Conservation (phyloP, 2,888 invertebrate genomes). For the Escarpia spicata region DNA sequence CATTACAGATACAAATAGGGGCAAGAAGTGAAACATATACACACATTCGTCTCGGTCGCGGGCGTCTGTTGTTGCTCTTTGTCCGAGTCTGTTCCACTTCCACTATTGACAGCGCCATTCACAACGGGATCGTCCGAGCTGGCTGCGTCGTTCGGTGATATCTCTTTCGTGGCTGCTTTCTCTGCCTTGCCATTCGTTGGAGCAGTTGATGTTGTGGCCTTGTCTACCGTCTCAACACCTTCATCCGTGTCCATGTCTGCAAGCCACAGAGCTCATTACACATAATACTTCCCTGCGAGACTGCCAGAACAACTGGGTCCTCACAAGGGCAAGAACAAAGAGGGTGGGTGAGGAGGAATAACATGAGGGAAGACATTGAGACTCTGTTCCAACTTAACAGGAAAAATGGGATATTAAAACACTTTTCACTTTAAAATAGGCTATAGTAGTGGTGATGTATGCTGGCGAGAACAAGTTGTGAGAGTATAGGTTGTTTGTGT, state of each 20-base stretch:
- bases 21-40: neutral
- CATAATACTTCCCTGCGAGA: neutral
- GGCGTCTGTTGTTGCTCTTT: constrained; percentile 22
- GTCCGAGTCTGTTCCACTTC: constrained; percentile 28
- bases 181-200: neutral
- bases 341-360: no score
- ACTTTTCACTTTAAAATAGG: no score
- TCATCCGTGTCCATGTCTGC: neutral
- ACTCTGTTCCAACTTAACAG: no score
- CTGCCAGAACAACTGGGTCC: no score
- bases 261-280: neutral
- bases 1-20: no score
- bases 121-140: constrained; percentile 23
- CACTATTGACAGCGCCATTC: constrained; percentile 27
- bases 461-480: no score
- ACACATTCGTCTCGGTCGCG: neutral
- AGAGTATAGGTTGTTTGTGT: neutral
- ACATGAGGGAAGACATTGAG: no score
- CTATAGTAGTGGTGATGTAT: no score
- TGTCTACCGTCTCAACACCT: neutral
- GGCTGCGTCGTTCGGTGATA: neutral
- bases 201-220: constrained; percentile 19
- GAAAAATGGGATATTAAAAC: no score
- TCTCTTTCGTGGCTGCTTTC: neutral
- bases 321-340: no score